These are phyloP conservation scores for Dryobates pubescens DNA, from an alignment of 2,797 vertebrate genomes.

Conservation along the genomic window DNA sequence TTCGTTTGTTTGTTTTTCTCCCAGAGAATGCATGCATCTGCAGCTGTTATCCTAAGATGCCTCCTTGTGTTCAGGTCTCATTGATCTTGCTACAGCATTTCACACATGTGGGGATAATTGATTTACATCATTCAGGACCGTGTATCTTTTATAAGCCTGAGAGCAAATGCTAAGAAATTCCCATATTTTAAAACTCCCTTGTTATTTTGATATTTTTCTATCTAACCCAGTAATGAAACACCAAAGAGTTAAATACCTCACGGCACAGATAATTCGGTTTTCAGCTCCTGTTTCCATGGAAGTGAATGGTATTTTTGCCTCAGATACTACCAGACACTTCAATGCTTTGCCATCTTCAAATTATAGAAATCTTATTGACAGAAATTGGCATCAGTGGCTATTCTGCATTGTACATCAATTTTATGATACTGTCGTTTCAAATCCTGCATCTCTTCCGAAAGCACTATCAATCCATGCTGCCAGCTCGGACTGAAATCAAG, in stretches of 20 bases:
- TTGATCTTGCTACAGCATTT: slow-evolving; percentile 64
- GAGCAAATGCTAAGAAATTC: slow-evolving; percentile 20
- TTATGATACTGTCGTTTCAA: background rate
- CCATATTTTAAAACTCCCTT: background rate
- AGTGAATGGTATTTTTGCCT: slow-evolving; percentile 27
- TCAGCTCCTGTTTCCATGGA: slow-evolving; percentile 33
- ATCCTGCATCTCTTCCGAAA: slow-evolving; percentile 9
- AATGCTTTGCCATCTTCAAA: background rate
- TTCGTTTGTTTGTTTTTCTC: slow-evolving; percentile 15
- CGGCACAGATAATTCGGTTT: background rate
- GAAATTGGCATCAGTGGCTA: background rate
- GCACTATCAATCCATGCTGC: background rate
- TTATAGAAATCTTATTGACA: background rate
- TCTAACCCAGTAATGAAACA: background rate
- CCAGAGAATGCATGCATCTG: slow-evolving; percentile 15
- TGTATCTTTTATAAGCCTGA: background rate
- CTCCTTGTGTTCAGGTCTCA: slow-evolving; percentile 72
- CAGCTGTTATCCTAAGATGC: slow-evolving; percentile 74
- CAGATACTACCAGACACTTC: background rate
- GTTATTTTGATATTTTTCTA: background rate
- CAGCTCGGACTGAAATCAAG: background rate
- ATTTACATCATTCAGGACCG: slow-evolving; percentile 34
- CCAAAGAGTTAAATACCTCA: background rate
- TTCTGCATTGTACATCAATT: slow-evolving; percentile 8
- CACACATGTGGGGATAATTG: slow-evolving; percentile 26